Conservation (phyloP, 2,888 invertebrate genomes). For the Osmoderma eremita region DNA sequence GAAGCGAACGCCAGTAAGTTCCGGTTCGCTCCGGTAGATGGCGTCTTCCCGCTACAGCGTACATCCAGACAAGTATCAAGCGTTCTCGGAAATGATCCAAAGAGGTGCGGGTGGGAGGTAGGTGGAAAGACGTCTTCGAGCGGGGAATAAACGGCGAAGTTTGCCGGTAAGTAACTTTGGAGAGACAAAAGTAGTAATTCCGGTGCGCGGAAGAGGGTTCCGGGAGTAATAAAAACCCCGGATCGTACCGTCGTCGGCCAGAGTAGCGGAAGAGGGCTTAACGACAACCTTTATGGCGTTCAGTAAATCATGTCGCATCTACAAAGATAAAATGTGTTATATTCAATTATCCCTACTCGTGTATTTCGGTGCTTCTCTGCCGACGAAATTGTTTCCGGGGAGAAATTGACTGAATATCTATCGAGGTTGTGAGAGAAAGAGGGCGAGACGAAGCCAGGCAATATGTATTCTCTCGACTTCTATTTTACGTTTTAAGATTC, state of each 20-base stretch:
- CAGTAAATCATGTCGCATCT: conserved; percentile 52
- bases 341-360: conserved; percentile 46
- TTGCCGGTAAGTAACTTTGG: conserved; percentile 51
- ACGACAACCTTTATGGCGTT: conserved; percentile 52
- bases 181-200: conserved; percentile 55
- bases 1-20: not conserved
- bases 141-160: conserved; percentile 46
- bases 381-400: conserved; percentile 12
- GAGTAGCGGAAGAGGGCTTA: conserved; percentile 45
- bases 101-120: not conserved
- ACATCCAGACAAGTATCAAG: too few species aligned
- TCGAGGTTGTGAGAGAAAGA: too few species aligned
- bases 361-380: conserved; percentile 19
- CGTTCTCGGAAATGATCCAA: not conserved
- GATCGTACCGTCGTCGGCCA: conserved; percentile 15
- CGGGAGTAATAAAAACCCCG: conserved; percentile 52
- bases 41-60: conserved; percentile 4
- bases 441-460: too few species aligned
- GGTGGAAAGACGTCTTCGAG: conserved; percentile 23
- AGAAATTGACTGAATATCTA: conserved; percentile 15
- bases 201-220: conserved; percentile 48
- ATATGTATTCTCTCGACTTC: too few species aligned
- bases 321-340: conserved; percentile 48
- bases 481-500: too few species aligned
- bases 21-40: conserved; percentile 18